A percentile compares a stretch with the other conserved stretches of the same genome.
Conservation (phyloP, 2,797 vertebrate species). For the Rallus crepitans region DNA sequence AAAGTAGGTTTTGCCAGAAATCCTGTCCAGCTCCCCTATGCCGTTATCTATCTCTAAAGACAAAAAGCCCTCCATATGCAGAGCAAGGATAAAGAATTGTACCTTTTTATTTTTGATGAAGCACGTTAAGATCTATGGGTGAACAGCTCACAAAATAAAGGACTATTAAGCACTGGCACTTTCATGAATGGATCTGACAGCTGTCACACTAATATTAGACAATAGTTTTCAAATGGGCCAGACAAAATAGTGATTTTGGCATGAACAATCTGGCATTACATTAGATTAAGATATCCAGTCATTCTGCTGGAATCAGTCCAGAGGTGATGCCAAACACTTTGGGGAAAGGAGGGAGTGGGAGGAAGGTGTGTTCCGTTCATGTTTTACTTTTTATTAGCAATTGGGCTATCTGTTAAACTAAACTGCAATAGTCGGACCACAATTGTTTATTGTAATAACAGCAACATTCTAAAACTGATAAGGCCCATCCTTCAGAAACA, state of each 20-base stretch:
- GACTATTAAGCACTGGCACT: background rate
- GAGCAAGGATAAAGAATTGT: conserved; percentile 4
- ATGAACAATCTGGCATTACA: accelerated
- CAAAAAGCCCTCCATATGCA: background rate
- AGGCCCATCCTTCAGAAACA: conserved; percentile 63
- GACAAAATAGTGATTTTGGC: background rate
- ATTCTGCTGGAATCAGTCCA: background rate
- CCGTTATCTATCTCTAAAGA: background rate
- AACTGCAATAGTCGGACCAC: background rate
- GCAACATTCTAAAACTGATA: conserved; percentile 64
- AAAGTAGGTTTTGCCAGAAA: conserved; percentile 32
- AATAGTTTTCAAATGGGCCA: background rate
- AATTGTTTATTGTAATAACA: conserved; percentile 65
- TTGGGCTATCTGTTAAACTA: conserved; percentile 1
- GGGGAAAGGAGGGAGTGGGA: background rate
- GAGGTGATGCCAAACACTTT: background rate
- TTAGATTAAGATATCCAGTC: background rate
- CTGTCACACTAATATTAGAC: background rate
- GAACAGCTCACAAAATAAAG: background rate
- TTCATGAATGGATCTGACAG: background rate
- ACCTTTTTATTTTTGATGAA: background rate
- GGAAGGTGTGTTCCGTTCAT: background rate
- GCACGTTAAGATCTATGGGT: background rate
- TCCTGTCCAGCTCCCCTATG: background rate
- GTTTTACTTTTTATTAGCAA: background rate